phyloP scores from a whole-genome alignment of 2,888 invertebrate species.

The Sphaeridia pumilis region DNA sequence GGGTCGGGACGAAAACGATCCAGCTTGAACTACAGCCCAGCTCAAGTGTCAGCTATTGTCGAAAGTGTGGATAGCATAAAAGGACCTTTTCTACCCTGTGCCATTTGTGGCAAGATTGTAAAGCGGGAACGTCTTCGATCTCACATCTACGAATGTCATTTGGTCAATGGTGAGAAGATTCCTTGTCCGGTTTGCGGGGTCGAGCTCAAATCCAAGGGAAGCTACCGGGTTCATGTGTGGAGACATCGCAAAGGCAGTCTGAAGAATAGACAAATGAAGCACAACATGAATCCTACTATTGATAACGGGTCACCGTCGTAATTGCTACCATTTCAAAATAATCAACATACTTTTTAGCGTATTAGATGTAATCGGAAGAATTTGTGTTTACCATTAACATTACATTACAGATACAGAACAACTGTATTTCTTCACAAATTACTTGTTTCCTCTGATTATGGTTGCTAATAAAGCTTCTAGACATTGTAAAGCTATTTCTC shows the following conservation, averaged over 20 bases:
- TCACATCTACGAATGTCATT: constrained; percentile 13
- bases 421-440: no score
- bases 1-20: background rate
- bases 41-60: constrained; percentile 7
- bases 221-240: constrained; percentile 14
- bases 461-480: no score
- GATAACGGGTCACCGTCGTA: no score
- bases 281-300: no score
- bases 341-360: no score
- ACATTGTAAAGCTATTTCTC: no score
- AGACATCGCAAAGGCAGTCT: constrained; percentile 11
- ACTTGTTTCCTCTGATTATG: no score
- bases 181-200: constrained; percentile 9
- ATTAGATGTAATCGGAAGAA: no score
- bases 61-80: constrained; percentile 3
- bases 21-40: constrained; percentile 6
- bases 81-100: constrained; percentile 8
- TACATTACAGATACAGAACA: no score
- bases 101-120: constrained; percentile 9
- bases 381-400: no score
- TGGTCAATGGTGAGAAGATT: constrained; percentile 10
- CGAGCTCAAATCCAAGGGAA: constrained; percentile 8
- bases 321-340: no score
- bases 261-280: constrained; percentile 7
- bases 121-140: constrained; percentile 9